Base-by-base conservation (phyloP, 2,888 invertebrate species). In the Tenthredo notha region DNA sequence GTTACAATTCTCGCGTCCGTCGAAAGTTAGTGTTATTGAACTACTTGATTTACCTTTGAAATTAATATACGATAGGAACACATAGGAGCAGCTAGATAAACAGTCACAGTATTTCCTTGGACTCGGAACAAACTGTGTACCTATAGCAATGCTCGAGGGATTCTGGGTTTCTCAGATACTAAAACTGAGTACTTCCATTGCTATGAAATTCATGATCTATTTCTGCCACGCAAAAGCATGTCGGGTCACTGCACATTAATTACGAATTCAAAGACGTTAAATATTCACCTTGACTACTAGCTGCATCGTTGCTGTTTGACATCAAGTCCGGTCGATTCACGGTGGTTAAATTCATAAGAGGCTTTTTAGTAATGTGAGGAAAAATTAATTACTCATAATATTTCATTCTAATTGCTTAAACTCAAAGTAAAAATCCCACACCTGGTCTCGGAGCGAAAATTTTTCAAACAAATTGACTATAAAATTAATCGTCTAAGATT, bases 161-260 rank as follows among this genome's bases (percentile, higher is more conserved):
- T 67, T 67, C 67, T 67, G 33, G 33, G 67, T 33, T 74, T 21
- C 10, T 74, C 21, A 12, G 43, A 21, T 43, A 21, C 72, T 43
- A 74, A 74, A 74, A 40, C 43, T 9, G 21, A 12, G 21, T 74
- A 40, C n/a, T 37, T 15, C 21, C 40, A 43, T n/a, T 43, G 37
- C 70, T 18, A n/a, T 43, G 43, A 43, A 74, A 21, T 43, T 43
- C 25, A 43, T 74, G 72, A 74, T 43, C 72, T 74, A 70, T 70
- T 74, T 40, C 43, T 43, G n/a, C 40, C 15, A 54, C 29, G 50
- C 40, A 37, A 47, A 47, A 75, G 77, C 77, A 54, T 77, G 21
- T 33, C n/a, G 50, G 54, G 77, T 77, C 50, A 77, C 77, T 50
- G 77, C 77, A 77, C 77, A 77, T 77, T 77, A 77, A 50, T 77